A percentile compares a stretch with the other conserved stretches of the same genome.
Conservation (phyloP, 2,888 invertebrate genomes). For the Proisotoma minuta region DNA sequence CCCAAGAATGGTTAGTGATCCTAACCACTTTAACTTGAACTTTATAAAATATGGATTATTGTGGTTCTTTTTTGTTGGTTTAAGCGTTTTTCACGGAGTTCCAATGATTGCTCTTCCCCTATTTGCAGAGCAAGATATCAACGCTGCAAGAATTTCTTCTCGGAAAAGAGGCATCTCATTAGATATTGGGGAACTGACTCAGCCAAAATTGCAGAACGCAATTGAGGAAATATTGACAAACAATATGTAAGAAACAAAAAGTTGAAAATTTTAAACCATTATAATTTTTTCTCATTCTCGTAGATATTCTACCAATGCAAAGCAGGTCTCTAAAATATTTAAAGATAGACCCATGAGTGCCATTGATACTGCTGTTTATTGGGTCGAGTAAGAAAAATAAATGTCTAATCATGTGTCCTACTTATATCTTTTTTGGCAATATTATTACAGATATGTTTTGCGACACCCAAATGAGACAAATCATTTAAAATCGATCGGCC, state of each 20-base stretch:
- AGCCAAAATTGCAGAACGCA: conserved; percentile 22
- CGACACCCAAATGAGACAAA: conserved; percentile 21
- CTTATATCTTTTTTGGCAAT: too few species aligned
- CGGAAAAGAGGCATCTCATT: conserved; percentile 32
- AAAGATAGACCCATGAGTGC: conserved; percentile 29
- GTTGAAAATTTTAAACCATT: too few species aligned
- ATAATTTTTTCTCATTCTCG: too few species aligned
- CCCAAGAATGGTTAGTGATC: conserved; percentile 35
- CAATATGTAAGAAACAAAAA: conserved; percentile 33
- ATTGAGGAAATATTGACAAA: conserved; percentile 31
- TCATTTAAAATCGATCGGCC: conserved; percentile 18
- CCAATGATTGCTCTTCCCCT: conserved; percentile 41
- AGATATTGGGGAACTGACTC: conserved; percentile 27
- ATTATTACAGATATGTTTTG: conserved; percentile 32
- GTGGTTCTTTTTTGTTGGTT: too few species aligned
- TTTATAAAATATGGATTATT: conserved; percentile 48
- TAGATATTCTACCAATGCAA: conserved; percentile 20
- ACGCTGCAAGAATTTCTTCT: conserved; percentile 30
- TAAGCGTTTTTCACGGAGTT: conserved; percentile 39
- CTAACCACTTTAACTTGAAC: conserved; percentile 51
- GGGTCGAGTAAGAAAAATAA: too few species aligned
- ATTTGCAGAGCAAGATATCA: conserved; percentile 40
- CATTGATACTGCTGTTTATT: conserved; percentile 33
- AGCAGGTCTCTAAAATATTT: conserved; percentile 11
- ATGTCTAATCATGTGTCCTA: too few species aligned